Evolutionary conservation across 2,888 invertebrate species (phyloP), one percentile per base, ranked within the genome.

Genomic region (Drosophila suboccidentalis): DNA sequence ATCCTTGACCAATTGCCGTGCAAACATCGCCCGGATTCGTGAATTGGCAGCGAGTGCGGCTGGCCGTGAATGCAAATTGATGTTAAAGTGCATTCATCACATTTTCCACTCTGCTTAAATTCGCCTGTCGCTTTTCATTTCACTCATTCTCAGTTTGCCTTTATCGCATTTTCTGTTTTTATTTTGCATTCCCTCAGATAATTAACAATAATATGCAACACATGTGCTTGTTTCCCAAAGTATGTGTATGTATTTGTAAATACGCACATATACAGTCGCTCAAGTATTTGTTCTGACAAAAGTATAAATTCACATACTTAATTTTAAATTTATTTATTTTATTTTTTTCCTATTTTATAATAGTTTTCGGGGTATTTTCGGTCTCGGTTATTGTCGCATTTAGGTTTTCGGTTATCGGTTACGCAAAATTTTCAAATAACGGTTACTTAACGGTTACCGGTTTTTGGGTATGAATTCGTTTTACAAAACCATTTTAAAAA

Each of bases 1-100:
- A 82, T 72, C 82, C 83, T 82, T 84, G 83, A 81, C 83, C 82
- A 78, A 74, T 73, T 80, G 73, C 73, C 78, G 73, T 64, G 82
- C 80, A 85, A 82, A 72, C 67, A 78, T 17, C 15, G 51, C 8
- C n/a, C 15, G 55, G 57, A 15, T 26, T n/a, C 49, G 49, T 41
- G 57, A 51, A 39, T 59, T 38, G 29, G 50, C 26, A 44, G 59
- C 50, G 29, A 13, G 11, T 41, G 34, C 17, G 19, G 36, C 39
- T 51, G 59, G 53, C 32, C 41, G 71, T 65, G 80, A 74, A 83
- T 83, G 53, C 55, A 77, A 80, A 80, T 80, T 70, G 70, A 62
- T 75, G 71, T 78, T 83, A 69, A 83, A 81, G 71, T 71, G 72
- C 74, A 72, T 82, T 87, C 73, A 74, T 67, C 74, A 79, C 63